phyloP scores from a whole-genome alignment of 2,113 vertebrate genomes.

The Octodon degus region DNA sequence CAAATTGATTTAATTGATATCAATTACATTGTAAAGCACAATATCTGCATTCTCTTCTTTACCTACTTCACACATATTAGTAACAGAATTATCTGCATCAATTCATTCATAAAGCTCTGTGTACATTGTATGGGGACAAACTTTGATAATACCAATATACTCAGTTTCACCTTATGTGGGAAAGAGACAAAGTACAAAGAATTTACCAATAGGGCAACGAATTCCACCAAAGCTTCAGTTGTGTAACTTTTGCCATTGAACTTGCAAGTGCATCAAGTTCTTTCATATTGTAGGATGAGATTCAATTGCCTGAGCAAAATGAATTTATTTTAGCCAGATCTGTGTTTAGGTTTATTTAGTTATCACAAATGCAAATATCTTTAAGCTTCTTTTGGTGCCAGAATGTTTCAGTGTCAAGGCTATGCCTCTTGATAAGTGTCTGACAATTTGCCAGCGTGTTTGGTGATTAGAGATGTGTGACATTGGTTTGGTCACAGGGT shows the following conservation, averaged over 20 bases:
- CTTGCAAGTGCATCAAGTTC: neutral
- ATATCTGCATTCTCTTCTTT: constrained; percentile 1
- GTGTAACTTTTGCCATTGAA: neutral
- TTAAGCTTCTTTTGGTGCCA: neutral
- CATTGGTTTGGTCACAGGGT: neutral
- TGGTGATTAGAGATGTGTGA: neutral
- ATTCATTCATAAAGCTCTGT: constrained; percentile 21
- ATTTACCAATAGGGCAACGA: neutral
- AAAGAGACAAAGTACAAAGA: constrained; percentile 22
- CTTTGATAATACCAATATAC: constrained; percentile 35
- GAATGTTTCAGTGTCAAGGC: neutral
- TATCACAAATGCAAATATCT: neutral
- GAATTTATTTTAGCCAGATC: neutral
- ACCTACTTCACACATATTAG: constrained; percentile 19
- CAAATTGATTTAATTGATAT: constrained; percentile 56
- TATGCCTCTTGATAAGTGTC: neutral
- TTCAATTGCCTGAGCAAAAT: neutral
- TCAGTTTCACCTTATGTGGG: neutral
- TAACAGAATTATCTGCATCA: constrained; percentile 20
- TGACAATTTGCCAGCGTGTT: neutral
- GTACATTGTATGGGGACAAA: neutral
- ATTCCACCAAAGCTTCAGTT: neutral
- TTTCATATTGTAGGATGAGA: neutral
- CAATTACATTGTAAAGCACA: constrained; percentile 39
- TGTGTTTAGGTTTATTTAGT: neutral